Base-by-base conservation (phyloP, 2,797 vertebrate species). In the Sternarchorhynchus goeldii region DNA sequence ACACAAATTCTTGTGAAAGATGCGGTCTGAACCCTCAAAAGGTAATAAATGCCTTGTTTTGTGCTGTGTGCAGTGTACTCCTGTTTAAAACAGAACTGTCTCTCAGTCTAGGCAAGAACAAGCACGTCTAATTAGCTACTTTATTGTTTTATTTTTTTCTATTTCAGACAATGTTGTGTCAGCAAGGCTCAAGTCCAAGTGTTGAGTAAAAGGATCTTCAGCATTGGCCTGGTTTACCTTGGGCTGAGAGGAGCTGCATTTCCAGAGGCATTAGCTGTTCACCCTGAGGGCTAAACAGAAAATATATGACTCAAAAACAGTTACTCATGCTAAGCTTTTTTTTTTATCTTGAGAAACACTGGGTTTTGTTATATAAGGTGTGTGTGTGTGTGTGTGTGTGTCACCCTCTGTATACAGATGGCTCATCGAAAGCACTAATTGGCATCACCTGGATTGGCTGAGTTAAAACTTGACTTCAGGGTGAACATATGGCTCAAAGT, bases 61-160 rank as follows among this genome's bases (percentile, higher is more conserved):
- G 39, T 69, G 10, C 45, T 50, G 8, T 39, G 18, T 2, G 5
- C 4, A 14, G 4, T 17, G 3, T 6, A 65, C 32, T 7, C 3
- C 17, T 65, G 32, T 4, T 7, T 65, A 10, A n/a, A 66, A 58
- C 18, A 58, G 20, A 53, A 1, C 2, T 50, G 12, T 50, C 10
- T 50, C 20, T 34, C 18, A 25, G 77, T 68, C 63, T 74, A 62
- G 71, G 68, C 78, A 68, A 20, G 25, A 58, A 65, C 20, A 25
- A 29, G 32, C 39, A 36, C 10, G 21, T 69, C 50, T 56, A 31
- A 21, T 79, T 20, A 32, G 18, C 21, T 20, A 5, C 3, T 41
- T 21, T 50, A 12, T 50, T 50, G 2, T 45, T 8, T 25, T 25
- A 25, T 25, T 25, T 25, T 25, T 50, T 50, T 50, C 14, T 12